Evolutionary conservation across 2,113 vertebrate species (phyloP), one percentile per base, ranked within the genome.

Genomic region (Sinocyclocheilus rhinocerous): DNA sequence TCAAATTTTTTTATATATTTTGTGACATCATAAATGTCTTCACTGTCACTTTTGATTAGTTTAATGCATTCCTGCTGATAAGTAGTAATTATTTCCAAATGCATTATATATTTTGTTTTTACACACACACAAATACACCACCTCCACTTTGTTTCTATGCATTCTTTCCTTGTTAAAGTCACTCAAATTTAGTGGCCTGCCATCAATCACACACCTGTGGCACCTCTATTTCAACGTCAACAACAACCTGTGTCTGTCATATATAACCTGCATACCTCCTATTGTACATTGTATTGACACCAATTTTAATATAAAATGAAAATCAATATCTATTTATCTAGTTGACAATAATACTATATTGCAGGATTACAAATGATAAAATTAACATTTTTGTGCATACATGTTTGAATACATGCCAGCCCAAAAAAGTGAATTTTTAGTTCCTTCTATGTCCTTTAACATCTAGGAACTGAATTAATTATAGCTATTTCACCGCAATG

Each of bases 391-490:
- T 33, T 18, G 24, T 55, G 24, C 16, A 20, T 33, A 22, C 33
- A 33, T 20, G 16, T 33, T 33, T 33, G 18, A 77, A 33, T 22
- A 3, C 26, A 20, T 55, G 70, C 10, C 70, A 73, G 10, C 0
- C 18, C 4, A 6, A 13, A n/a, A 39, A 59, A 12, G 4, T 57
- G 0, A 9, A 45, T 24, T 22, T 57, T 63, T 76, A 9, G 24
- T 76, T 63, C 55, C 20, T 36, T 29, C 29, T 50, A 80, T 80
- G 65, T 57, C 48, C 86, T 63, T 76, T 76, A 65, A 72, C 55
- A 72, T 45, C 57, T 57, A 15, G 69, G 33, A 57, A 78, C 57
- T 84, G 57, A 50, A 63, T 33, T 89, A 72, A 89, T 85, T 12
- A n/a, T 13, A 72, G 69, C 82, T 6, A 16, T 76, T 81, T 69